phyloP scores from a whole-genome alignment of 2,888 invertebrate species.

The Drosophila percnosoma region DNA sequence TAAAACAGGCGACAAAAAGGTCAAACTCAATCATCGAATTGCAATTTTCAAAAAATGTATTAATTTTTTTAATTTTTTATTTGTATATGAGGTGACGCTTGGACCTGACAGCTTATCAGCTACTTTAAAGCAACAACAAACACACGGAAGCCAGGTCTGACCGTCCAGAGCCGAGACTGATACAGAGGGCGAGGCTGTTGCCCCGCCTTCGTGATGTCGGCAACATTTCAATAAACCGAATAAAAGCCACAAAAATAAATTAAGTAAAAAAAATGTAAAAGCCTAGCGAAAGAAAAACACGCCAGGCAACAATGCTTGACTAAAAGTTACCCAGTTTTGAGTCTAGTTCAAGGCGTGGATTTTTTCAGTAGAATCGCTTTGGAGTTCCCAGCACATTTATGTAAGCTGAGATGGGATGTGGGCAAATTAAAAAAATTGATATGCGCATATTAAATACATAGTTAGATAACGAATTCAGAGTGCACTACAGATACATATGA shows the following conservation, averaged over 20 bases:
- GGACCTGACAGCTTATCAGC: constrained; percentile 62
- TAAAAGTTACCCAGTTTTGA: constrained; percentile 31
- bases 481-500: not conserved
- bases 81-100: constrained; percentile 50
- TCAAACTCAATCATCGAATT: constrained; percentile 49
- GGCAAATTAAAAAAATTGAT: not conserved
- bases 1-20: constrained; percentile 30
- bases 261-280: constrained; percentile 6
- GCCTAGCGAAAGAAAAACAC: constrained; percentile 7
- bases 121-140: constrained; percentile 4
- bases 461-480: not conserved
- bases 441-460: not conserved
- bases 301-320: not conserved
- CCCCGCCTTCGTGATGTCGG: constrained; percentile 33
- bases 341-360: not conserved
- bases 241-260: not conserved
- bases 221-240: constrained; percentile 50
- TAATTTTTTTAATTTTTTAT: not conserved
- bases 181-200: constrained; percentile 31
- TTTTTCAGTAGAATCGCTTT: not conserved
- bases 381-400: not conserved
- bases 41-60: constrained; percentile 34
- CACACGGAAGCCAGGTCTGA: not conserved
- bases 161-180: constrained; percentile 17
- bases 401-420: too few species aligned